Base-by-base conservation (phyloP, 1,140 invertebrate genomes). In the Papilio machaon region DNA sequence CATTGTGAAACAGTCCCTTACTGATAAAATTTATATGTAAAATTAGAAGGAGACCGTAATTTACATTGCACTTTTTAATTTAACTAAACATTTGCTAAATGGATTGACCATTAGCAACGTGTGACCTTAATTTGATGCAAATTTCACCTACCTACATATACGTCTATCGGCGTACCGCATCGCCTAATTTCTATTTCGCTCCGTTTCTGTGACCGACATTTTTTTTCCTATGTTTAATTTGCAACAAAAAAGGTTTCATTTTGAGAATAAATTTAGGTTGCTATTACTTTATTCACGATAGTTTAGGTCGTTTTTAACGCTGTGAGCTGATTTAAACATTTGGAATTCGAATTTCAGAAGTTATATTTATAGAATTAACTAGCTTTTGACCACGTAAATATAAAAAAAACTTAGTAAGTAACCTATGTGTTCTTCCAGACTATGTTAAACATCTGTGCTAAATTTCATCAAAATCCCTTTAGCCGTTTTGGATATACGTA, bases 71-170 rank as follows among this genome's bases (percentile, higher is more conserved):
- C 79, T 35, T 80, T 81, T 70, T 80, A 83, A 75, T 85, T 75
- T 81, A 83, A 75, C 82, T 81, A 84, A 85, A 84, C 82, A 81
- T 78, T 70, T 74, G 73, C 78, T 84, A 86, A 88, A 87, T 88
- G 86, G 83, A 88, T 88, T 88, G 87, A 64, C 85, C 83, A 85
- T 85, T 83, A 86, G 82, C 81, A 75, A 64, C 52, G 38, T 85
- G 85, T 85, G 86, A 85, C 87, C 87, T 87, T 87, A 89, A 89
- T 87, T 85, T 83, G 64, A 85, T 86, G 82, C 79, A 85, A 86
- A 87, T 85, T 81, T 83, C 60, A 30, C 80, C 79, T 73, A 73
- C 75, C 17, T 79, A 84, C 73, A 43, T 30, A 30, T 75, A 38
- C 64, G 30, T 67, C 11, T 35, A 52, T 75, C 73, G 46, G 47